A percentile compares a stretch with the other conserved stretches of the same genome.
Conservation (phyloP, 2,113 vertebrate genomes). For the Cromileptes altivelis region DNA sequence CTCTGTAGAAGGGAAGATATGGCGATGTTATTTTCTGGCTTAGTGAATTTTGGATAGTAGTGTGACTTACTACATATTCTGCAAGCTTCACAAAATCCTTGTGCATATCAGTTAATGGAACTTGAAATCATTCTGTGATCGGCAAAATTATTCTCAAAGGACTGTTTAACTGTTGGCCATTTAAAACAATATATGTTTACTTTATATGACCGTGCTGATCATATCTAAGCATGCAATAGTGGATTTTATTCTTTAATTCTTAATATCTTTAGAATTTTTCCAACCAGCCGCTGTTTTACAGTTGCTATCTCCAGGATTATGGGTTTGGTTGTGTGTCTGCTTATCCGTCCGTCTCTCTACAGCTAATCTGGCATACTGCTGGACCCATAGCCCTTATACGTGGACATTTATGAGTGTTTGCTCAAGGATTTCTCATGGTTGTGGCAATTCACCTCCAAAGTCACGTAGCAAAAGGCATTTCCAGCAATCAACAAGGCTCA, state of each 20-base stretch:
- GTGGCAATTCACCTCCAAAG: too few relatives aligned
- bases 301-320: too few relatives aligned
- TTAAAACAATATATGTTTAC: background rate
- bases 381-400: too few relatives aligned
- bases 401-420: too few relatives aligned
- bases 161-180: background rate
- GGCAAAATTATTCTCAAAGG: background rate
- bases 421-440: too few relatives aligned
- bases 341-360: too few relatives aligned
- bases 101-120: conserved; percentile 14
- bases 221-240: background rate
- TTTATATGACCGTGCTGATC: background rate
- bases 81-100: conserved; percentile 7
- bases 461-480: too few relatives aligned
- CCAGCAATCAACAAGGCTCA: too few relatives aligned
- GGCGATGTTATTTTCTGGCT: conserved; percentile 39
- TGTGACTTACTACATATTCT: background rate
- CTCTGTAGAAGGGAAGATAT: conserved; percentile 82
- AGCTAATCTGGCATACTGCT: too few relatives aligned
- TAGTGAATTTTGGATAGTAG: conserved; percentile 3
- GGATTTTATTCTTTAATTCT: background rate
- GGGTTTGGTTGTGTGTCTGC: too few relatives aligned
- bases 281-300: background rate
- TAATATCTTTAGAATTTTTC: background rate
- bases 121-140: background rate